Base-by-base conservation (phyloP, 1,140 invertebrate genomes). In the Acromyrmex charruanus region DNA sequence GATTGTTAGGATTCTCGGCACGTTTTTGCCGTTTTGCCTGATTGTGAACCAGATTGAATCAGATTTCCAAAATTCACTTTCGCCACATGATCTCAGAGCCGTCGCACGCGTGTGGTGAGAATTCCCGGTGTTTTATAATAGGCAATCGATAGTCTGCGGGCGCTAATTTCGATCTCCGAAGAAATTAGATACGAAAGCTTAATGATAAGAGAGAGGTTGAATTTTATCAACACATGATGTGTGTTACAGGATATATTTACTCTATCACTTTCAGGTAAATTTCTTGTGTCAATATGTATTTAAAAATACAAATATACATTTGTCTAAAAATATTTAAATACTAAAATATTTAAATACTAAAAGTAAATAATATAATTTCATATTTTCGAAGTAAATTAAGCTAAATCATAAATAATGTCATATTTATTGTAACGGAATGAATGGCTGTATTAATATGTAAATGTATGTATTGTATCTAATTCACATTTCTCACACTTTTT, bases 21-120 rank as follows among this genome's bases (percentile, higher is more conserved):
- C 88, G 88, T 89, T n/a, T 74, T 21, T 68, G 18, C 44, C 49
- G 14, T 44, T 44, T 44, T 44, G 51, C 28, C 51, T 86, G 31
- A 31, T 31, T 35, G 25, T 25, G 25, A 25, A 25, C 25, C 25
- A 25, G 5, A 28, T 28, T 35, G 72, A 77, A 77, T 63, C 69
- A 85, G 85, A 90, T 90, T 89, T 90, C 77, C 77, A 89, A 87
- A 89, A 90, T 90, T 90, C 88, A 90, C 84, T 90, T 89, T 89
- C 53, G 72, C 88, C 77, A 82, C 77, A 44, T 55, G 71, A 72
- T 31, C 58, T 63, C 39, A 61, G 4, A 16, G 3, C 25, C 5
- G 5, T 39, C 7, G 7, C 35, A 39, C 35, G 39, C 71, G 51
- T 53, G 28, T 18, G 39, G 18, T 68, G 58, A 89, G 58, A 89